Evolutionary conservation across 2,797 vertebrate genomes (phyloP), one percentile per base, ranked within the genome.

Genomic region (Pseudochaenichthys georgianus): DNA sequence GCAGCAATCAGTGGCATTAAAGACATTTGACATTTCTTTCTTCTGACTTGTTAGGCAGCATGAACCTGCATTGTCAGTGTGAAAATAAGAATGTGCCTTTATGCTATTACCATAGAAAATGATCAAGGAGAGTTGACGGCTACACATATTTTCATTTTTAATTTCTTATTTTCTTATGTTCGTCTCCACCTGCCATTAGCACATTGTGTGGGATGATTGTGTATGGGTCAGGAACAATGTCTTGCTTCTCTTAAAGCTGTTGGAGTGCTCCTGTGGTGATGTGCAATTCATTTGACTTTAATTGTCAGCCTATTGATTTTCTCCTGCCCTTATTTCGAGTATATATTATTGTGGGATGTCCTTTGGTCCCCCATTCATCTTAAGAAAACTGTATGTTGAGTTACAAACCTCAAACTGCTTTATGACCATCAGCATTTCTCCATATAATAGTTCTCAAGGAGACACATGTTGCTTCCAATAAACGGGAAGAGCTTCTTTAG

Each of bases 191-290:
- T 75, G 19, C 62, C 57, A 34, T 73, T 53, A 63, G 53, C 55
- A 63, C 46, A 28, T 62, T 72, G 64, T 75, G 59, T 45, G 65
- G 60, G 50, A 31, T 70, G 73, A 55, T 69, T 86, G 78, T 83
- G 79, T 87, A 87, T 94, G 82, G 92, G 91, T 93, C 93, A 89
- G 90, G 91, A 86, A 88, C 87, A 85, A 60, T 81, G 80, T 83
- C 71, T 89, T 52, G 45, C 66, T 50, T 88, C 82, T 82, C 66
- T 69, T 63, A 9, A 78, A 82, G 73, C 68, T 89, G 67, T 80
- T 55, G 61, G 15, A 71, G 73, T 10, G 3, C 52, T n/a, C 31
- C 41, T 28, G 12, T 65, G 67, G 47, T 70, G 73, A 73, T 77
- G 80, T 70, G 61, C 78, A 72, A 87, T 90, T 83, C 87, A 73